Evolutionary conservation across 2,888 invertebrate genomes (phyloP), one percentile per base, ranked within the genome.

Genomic region (Polyploca ridens): DNA sequence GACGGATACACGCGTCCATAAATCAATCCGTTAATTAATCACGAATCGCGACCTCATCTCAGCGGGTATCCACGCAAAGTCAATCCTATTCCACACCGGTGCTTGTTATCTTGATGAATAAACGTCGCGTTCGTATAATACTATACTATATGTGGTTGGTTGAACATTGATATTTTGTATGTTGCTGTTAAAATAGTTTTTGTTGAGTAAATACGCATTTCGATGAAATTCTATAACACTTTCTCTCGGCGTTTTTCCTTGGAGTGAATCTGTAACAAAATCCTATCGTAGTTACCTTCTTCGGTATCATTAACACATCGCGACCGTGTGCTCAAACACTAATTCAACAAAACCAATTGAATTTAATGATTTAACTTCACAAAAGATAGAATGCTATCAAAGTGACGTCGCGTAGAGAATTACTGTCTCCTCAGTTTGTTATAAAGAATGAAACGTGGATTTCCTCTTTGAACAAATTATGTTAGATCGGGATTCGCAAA

Each of bases 291-390:
- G 27, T 1, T 27, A 27, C 2, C n/a, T n/a, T n/a, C n/a, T 46
- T 46, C n/a, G 6, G 13, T 14, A 14, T 4, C 5, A 46, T 2
- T n/a, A 46, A 46, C 44, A 46, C n/a, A 46, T 5, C n/a, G 46
- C 46, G 46, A 46, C 46, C 46, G 65, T 68, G 73, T 75, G 70
- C 71, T 73, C 74, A 46, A n/a, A 46, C 13, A 41, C 75, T 69
- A 81, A 72, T 73, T 67, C 74, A 62, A 64, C 67, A 68, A 83
- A 82, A 79, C 82, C 83, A 77, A 85, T 87, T 83, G 79, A 80
- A 83, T 76, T 75, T 83, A 84, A 84, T 83, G 85, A 84, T 78
- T 83, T 77, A 84, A 86, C 80, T 87, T 83, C 78, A 81, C 77
- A 83, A 85, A 81, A 81, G 84, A 83, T 82, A 6, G 49, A 19